Evolutionary conservation across 2,888 invertebrate genomes (phyloP).

Genomic region (Pseudococcus viburni): DNA sequence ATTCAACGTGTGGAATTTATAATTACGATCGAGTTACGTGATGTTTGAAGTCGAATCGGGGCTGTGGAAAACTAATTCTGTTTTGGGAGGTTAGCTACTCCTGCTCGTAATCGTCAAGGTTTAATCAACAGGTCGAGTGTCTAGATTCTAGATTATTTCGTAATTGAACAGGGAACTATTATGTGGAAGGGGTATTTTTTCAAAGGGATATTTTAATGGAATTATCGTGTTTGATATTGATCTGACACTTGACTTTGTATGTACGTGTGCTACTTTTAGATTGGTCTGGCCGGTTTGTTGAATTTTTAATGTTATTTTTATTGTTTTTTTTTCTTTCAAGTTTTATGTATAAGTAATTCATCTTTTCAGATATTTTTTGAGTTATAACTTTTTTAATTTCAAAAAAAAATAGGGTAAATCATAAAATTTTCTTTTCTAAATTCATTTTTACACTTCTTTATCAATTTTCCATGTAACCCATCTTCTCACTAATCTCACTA

Average conservation of each 20-base stretch:
- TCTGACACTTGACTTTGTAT: background rate
- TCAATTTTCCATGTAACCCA: no score
- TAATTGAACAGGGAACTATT: background rate
- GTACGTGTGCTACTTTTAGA: background rate
- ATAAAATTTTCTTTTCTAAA: no score
- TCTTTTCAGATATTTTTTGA: no score
- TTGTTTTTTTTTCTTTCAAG: no score
- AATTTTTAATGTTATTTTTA: no score
- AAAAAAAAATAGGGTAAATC: no score
- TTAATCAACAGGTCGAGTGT: background rate
- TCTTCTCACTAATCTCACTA: no score
- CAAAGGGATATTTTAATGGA: slow-evolving; percentile 27
- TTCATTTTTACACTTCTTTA: no score
- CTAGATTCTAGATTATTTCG: background rate
- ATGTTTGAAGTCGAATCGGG: background rate
- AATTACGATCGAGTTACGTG: background rate
- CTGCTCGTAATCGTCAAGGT: background rate
- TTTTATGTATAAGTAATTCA: no score
- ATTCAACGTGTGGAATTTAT: background rate
- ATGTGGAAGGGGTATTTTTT: background rate
- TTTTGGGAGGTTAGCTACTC: background rate
- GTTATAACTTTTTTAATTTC: no score
- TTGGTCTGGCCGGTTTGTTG: no score
- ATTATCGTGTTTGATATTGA: slow-evolving; percentile 33
- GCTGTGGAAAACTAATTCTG: background rate